A percentile compares a stretch with the other conserved stretches of the same genome.
These are phyloP conservation scores for Acleris emargana DNA, from an alignment of 2,888 invertebrate genomes.

Conservation along the genomic window DNA sequence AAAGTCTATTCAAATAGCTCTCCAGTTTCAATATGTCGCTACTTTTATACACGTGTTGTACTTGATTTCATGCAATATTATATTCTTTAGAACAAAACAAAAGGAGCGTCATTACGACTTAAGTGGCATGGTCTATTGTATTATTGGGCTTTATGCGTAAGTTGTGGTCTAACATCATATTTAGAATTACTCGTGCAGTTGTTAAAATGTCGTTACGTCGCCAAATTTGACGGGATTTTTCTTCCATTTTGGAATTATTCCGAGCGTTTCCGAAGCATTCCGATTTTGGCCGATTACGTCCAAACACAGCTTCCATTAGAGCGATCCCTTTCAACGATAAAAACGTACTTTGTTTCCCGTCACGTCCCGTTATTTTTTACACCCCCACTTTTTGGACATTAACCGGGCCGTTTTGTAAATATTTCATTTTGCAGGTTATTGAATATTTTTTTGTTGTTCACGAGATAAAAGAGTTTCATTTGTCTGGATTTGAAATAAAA, in stretches of 20 bases:
- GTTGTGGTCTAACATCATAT: not conserved
- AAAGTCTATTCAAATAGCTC: too few relatives aligned
- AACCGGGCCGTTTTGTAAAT: slow-evolving; percentile 66
- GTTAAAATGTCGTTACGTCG: not conserved
- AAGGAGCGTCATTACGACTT: too few relatives aligned
- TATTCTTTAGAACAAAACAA: too few relatives aligned
- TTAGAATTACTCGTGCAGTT: not conserved
- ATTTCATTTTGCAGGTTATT: slow-evolving; percentile 67
- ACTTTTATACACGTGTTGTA: too few relatives aligned
- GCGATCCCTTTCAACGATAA: slow-evolving; percentile 72
- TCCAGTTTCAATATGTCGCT: too few relatives aligned
- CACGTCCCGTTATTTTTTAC: slow-evolving; percentile 76
- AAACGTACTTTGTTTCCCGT: slow-evolving; percentile 76
- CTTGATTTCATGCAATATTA: too few relatives aligned
- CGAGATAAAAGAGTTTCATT: slow-evolving; percentile 67
- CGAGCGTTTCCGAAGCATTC: slow-evolving; percentile 50
- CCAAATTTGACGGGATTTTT: not conserved
- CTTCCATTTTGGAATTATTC: slow-evolving; percentile 41
- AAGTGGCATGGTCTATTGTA: too few relatives aligned
- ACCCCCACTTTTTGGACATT: slow-evolving; percentile 62
- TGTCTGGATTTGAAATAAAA: slow-evolving; percentile 62
- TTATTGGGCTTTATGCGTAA: too few relatives aligned
- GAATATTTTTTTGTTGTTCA: slow-evolving; percentile 59
- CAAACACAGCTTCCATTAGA: slow-evolving; percentile 63
- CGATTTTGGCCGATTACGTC: slow-evolving; percentile 51